Evolutionary conservation across 2,888 invertebrate genomes (phyloP).

Genomic region (Flabesymbios commensalis): DNA sequence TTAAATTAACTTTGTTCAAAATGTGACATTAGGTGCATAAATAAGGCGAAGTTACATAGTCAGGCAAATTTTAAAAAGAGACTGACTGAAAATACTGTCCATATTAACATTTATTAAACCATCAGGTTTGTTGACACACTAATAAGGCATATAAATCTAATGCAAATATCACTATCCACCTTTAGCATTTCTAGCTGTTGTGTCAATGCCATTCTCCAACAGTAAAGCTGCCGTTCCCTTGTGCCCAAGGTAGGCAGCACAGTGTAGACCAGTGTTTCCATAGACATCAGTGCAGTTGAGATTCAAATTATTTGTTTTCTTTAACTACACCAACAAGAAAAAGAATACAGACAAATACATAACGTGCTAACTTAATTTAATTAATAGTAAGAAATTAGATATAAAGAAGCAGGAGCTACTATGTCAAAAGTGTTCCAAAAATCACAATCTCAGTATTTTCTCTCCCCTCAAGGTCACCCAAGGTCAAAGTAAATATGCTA

Average conservation of each 20-base stretch:
- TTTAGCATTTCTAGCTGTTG: constrained; percentile 68
- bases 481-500: too few species aligned
- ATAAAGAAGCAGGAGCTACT: neutral
- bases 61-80: too few species aligned
- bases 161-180: constrained; percentile 59
- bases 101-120: too few species aligned
- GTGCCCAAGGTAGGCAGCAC: constrained; percentile 71
- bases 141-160: neutral
- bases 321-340: constrained; percentile 62
- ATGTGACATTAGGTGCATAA: too few species aligned
- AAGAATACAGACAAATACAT: neutral
- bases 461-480: too few species aligned
- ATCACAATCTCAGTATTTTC: too few species aligned
- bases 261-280: constrained; percentile 72
- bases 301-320: constrained; percentile 67
- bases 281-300: constrained; percentile 71
- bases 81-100: too few species aligned
- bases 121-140: neutral
- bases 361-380: neutral
- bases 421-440: too few species aligned
- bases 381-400: neutral
- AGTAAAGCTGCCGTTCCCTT: constrained; percentile 70
- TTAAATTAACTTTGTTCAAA: too few species aligned
- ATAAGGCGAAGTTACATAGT: too few species aligned
- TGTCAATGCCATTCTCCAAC: constrained; percentile 72